A percentile compares a stretch with the other conserved stretches of the same genome.
Conservation (phyloP, 2,888 invertebrate genomes). For the Pasiphila rectangulata region DNA sequence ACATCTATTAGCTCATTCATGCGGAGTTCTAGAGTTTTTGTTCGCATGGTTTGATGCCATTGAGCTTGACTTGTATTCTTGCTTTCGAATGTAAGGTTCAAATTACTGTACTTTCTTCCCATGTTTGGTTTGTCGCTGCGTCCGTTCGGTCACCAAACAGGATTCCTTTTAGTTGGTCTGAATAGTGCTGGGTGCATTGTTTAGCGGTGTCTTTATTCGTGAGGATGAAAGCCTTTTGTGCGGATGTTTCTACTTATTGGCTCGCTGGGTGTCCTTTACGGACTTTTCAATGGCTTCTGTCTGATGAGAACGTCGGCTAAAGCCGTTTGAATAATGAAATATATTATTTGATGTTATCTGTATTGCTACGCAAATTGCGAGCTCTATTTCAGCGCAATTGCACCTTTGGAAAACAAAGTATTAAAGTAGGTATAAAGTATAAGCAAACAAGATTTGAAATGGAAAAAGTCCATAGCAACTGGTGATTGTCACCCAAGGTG, state of each 20-base stretch:
- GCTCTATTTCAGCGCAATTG: neutral
- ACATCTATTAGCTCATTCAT: constrained; percentile 1
- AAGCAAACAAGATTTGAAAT: too few species aligned
- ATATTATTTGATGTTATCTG: neutral
- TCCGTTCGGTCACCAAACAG: constrained; percentile 49
- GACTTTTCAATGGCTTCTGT: constrained; percentile 10
- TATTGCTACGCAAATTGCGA: neutral
- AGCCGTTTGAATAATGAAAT: constrained; percentile 3
- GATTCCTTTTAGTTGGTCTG: constrained; percentile 59
- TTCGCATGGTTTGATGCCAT: neutral
- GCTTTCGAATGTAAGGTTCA: constrained; percentile 1
- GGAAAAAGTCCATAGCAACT: too few species aligned
- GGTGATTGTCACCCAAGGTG: too few species aligned
- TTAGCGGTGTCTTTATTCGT: constrained; percentile 42
- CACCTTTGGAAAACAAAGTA: too few species aligned
- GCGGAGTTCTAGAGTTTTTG: constrained; percentile 1
- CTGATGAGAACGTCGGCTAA: neutral
- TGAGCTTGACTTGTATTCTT: constrained; percentile 1
- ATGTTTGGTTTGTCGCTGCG: constrained; percentile 11
- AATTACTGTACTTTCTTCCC: constrained; percentile 9
- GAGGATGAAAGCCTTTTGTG: constrained; percentile 26
- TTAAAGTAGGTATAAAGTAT: too few species aligned
- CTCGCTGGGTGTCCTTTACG: constrained; percentile 14
- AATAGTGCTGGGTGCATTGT: constrained; percentile 59
- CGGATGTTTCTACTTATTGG: constrained; percentile 12